These are phyloP conservation scores for Agrilus planipennis DNA, from an alignment of 1,140 invertebrate species.

Conservation along the genomic window DNA sequence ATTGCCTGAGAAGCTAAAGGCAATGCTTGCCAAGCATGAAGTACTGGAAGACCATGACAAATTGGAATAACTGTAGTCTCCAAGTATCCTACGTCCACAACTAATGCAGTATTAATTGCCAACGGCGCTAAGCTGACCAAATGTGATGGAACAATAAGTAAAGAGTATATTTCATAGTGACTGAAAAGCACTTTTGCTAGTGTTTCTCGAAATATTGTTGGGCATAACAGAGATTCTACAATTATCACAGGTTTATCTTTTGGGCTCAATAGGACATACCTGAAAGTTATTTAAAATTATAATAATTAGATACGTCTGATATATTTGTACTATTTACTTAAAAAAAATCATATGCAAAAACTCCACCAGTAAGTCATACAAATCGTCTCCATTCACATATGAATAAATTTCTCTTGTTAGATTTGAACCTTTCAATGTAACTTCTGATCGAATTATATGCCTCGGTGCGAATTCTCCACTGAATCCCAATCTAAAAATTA, in stretches of 20 bases:
- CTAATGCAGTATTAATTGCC: conserved; percentile 63
- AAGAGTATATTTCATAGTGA: conserved; percentile 74
- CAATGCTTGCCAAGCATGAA: conserved; percentile 67
- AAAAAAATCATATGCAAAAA: conserved; percentile 85
- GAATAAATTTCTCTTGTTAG: conserved; percentile 54
- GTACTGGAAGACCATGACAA: conserved; percentile 69
- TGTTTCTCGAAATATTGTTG: conserved; percentile 69
- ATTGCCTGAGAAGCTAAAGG: conserved; percentile 57
- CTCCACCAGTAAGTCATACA: conserved; percentile 77
- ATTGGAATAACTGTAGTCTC: conserved; percentile 75
- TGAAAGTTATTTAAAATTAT: conserved; percentile 32
- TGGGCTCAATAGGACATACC: conserved; percentile 79
- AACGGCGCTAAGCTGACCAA: conserved; percentile 66
- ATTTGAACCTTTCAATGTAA: conserved; percentile 54
- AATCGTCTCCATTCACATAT: conserved; percentile 57
- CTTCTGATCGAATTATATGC: conserved; percentile 71
- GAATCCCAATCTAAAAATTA: conserved; percentile 70
- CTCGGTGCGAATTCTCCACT: conserved; percentile 76
- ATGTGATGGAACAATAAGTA: conserved; percentile 49
- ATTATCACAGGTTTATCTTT: conserved; percentile 86
- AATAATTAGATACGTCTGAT: conserved; percentile 8
- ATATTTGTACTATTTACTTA: conserved; percentile 45
- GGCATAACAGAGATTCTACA: conserved; percentile 77
- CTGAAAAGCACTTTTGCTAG: conserved; percentile 83
- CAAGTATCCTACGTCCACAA: conserved; percentile 77